Evolutionary conservation across 2,797 vertebrate species (phyloP).

Genomic region (Synanceia verrucosa): DNA sequence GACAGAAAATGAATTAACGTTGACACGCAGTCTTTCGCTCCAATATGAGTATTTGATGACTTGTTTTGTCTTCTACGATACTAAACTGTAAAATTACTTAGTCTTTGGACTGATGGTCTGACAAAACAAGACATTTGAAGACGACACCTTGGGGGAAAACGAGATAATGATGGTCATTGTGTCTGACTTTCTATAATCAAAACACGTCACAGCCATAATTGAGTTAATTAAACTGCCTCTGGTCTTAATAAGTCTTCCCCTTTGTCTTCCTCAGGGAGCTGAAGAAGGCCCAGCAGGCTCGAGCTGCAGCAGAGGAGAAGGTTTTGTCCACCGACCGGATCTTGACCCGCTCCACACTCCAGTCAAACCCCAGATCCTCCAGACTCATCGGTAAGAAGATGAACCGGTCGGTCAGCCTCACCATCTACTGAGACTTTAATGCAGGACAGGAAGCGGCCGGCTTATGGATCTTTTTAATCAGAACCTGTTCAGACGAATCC

Average conservation of each 20-base stretch:
- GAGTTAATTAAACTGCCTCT: neutral
- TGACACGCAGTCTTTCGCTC: too few species aligned
- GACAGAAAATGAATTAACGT: too few species aligned
- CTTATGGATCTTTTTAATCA: conserved; percentile 48
- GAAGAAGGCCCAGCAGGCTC: conserved; percentile 96
- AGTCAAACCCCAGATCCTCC: conserved; percentile 85
- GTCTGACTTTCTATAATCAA: neutral
- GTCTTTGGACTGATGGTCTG: neutral
- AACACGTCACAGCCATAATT: neutral
- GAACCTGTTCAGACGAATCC: neutral
- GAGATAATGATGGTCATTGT: neutral
- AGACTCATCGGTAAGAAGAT: conserved; percentile 97
- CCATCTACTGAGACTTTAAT: conserved; percentile 88
- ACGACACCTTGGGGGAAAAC: neutral
- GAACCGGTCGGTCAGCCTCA: conserved; percentile 96
- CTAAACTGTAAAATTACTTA: neutral
- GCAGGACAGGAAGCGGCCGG: conserved; percentile 12
- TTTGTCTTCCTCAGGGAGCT: conserved; percentile 85
- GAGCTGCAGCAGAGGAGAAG: conserved; percentile 93
- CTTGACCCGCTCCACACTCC: conserved; percentile 92
- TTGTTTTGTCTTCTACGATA: neutral
- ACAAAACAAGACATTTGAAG: neutral
- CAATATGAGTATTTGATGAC: neutral
- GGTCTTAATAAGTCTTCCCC: neutral
- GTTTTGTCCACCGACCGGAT: conserved; percentile 91